Conservation (phyloP, 1,140 invertebrate species). For the Rhopalosiphum padi region DNA sequence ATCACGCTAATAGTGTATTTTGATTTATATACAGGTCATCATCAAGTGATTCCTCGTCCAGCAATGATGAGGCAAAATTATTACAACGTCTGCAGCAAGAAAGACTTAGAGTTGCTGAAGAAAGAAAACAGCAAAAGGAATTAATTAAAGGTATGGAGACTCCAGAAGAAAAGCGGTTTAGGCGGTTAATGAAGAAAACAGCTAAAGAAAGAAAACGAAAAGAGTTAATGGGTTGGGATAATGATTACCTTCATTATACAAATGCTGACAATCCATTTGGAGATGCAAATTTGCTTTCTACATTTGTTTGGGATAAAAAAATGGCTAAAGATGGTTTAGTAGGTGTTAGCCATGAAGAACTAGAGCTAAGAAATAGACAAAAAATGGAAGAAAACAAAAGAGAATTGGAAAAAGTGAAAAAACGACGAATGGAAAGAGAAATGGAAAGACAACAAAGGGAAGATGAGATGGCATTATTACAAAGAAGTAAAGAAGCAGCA, state of each 20-base stretch:
- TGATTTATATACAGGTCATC: background rate
- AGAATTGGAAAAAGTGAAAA: slow-evolving; percentile 89
- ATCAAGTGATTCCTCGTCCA: slow-evolving; percentile 60
- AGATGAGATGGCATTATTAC: slow-evolving; percentile 85
- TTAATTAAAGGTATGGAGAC: slow-evolving; percentile 89
- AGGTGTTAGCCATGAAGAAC: slow-evolving; percentile 78
- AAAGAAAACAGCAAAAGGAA: slow-evolving; percentile 80
- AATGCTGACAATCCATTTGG: slow-evolving; percentile 99
- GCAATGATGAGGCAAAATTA: slow-evolving; percentile 72
- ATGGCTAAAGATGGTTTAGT: slow-evolving; percentile 91
- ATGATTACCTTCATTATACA: slow-evolving; percentile 94
- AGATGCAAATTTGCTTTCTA: slow-evolving; percentile 89
- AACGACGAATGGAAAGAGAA: slow-evolving; percentile 87
- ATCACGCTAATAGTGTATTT: background rate
- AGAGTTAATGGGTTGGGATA: slow-evolving; percentile 94
- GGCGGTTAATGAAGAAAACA: slow-evolving; percentile 89
- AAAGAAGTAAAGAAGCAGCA: slow-evolving; percentile 92
- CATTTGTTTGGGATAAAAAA: slow-evolving; percentile 98
- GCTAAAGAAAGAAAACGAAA: slow-evolving; percentile 88
- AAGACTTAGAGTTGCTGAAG: slow-evolving; percentile 71
- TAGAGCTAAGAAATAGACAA: slow-evolving; percentile 83
- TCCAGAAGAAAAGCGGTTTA: slow-evolving; percentile 89
- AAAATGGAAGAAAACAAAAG: slow-evolving; percentile 91
- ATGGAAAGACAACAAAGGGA: slow-evolving; percentile 87
- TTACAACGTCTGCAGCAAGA: slow-evolving; percentile 77